Evolutionary conservation across 2,113 vertebrate species (phyloP), one percentile per base, ranked within the genome.

Genomic region (Nanorana parkeri): DNA sequence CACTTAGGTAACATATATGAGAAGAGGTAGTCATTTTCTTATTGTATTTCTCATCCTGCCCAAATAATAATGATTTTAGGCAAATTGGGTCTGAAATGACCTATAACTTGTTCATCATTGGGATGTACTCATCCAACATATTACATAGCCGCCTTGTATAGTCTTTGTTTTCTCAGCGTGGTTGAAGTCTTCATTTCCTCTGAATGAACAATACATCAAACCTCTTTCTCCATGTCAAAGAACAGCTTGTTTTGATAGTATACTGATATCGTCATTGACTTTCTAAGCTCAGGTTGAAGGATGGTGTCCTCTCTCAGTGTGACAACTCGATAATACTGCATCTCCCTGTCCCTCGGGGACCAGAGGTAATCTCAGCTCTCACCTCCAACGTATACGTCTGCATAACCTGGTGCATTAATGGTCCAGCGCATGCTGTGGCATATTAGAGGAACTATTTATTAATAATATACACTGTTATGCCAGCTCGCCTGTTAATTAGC

Each of bases 211-310:
- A 75, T 75, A 60, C 28, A 74, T 74, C 54, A 74, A 75, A 75
- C 58, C 54, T 61, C 55, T 47, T 47, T 36, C 55, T 61, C 29
- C 55, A 41, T 75, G 72, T 75, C 72, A 75, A 21, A 8, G 55
- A 60, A 75, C 55, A 61, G 72, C 72, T 75, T 75, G 72, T 75
- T 75, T 75, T 61, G 72, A 75, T 75, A 75, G 72, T 75, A 75
- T 66, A 78, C 76, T 66, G 76, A 78, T 78, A 66, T 54, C 21
- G 76, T 78, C 76, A 65, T 66, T 65, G 76, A 78, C 63, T 66
- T 78, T 54, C 61, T 67, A 66, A 78, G 61, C 41, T 66, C 63
- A 55, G 63, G 76, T 78, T 78, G 63, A 78, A 78, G 63, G 36
- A 78, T 78, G 61, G 76, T 78, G 61, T 66, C 76, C 41, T 78